These are phyloP conservation scores for Agrotis ipsilon DNA, from an alignment of 2,888 invertebrate genomes.

Conservation along the genomic window DNA sequence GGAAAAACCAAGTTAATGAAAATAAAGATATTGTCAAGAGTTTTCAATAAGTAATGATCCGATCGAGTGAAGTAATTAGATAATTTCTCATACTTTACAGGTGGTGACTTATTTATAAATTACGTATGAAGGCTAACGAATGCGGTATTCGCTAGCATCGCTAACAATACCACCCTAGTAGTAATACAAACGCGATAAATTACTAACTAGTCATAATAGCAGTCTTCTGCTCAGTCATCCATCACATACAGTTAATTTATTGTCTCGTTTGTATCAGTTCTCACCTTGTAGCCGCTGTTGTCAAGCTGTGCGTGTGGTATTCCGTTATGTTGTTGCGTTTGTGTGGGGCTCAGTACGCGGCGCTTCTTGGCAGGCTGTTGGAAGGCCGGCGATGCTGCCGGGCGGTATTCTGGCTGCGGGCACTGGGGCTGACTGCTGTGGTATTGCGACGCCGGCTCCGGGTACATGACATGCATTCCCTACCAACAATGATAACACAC, in stretches of 20 bases:
- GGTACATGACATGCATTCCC: slow-evolving; percentile 97
- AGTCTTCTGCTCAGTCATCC: slow-evolving; percentile 13
- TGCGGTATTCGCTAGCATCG: neutral
- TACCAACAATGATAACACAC: slow-evolving; percentile 74
- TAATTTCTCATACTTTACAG: neutral
- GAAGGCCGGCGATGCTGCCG: slow-evolving; percentile 84
- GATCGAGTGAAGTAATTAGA: neutral
- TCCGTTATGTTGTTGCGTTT: slow-evolving; percentile 67
- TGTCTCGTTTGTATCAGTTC: slow-evolving; percentile 31
- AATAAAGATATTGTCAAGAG: slow-evolving; percentile 8
- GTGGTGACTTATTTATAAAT: neutral
- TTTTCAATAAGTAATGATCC: neutral
- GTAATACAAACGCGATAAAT: neutral
- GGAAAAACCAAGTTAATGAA: slow-evolving; percentile 15
- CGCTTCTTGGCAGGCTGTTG: slow-evolving; percentile 86
- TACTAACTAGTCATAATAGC: slow-evolving; percentile 12
- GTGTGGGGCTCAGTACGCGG: slow-evolving; percentile 83
- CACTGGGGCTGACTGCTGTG: slow-evolving; percentile 86
- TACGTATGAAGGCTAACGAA: neutral
- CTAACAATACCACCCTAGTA: neutral
- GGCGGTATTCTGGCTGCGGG: slow-evolving; percentile 81
- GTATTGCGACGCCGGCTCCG: slow-evolving; percentile 89
- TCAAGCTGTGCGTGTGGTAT: slow-evolving; percentile 74
- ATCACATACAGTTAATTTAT: slow-evolving; percentile 34
- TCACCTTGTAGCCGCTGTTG: slow-evolving; percentile 85